These are phyloP conservation scores for Perodicticus potto DNA, from an alignment of 2,797 vertebrate species.

Conservation along the genomic window DNA sequence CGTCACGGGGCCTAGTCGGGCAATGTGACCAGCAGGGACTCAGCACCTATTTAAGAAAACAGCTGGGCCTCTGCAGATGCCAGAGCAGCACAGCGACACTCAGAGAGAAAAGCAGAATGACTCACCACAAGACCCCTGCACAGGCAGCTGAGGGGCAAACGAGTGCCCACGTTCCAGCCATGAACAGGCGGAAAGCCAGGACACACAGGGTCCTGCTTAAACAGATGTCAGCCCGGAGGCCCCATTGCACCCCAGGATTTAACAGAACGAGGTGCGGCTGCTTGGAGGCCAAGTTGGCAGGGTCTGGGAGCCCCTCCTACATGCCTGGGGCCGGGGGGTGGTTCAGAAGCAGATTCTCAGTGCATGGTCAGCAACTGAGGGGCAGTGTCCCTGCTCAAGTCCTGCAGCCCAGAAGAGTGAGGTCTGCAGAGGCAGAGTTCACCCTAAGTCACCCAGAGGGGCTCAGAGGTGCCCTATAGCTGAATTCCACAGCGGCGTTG, in stretches of 20 bases:
- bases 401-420: not conserved
- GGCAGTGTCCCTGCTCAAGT: not conserved
- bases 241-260: not conserved
- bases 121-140: not conserved
- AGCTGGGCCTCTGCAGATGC: not conserved
- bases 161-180: not conserved
- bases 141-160: not conserved
- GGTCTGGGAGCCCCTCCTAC: not conserved
- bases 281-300: accelerated
- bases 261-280: not conserved
- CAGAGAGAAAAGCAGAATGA: not conserved
- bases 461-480: accelerated
- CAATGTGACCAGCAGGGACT: not conserved
- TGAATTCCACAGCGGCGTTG: not conserved
- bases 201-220: not conserved
- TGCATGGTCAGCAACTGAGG: accelerated
- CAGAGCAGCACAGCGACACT: not conserved
- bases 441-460: accelerated
- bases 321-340: no score
- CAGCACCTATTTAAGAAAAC: not conserved
- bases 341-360: not conserved
- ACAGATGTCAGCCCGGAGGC: not conserved
- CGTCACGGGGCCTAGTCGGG: not conserved
- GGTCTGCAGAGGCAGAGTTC: not conserved
- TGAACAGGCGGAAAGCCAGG: not conserved